phyloP scores from a whole-genome alignment of 2,888 invertebrate species.

The Orchesellides sinensis region DNA sequence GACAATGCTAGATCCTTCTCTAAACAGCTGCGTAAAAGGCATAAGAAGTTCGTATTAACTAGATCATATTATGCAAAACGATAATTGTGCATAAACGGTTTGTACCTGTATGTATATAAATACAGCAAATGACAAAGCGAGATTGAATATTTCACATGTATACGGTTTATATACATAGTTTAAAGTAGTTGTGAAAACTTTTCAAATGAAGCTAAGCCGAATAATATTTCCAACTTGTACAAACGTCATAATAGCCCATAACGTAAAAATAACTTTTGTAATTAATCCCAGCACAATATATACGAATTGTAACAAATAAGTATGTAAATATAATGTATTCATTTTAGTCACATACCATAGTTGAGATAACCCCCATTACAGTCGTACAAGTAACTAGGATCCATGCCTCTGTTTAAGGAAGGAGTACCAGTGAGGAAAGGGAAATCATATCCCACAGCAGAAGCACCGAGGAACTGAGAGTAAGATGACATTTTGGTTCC shows the following conservation, averaged over 20 bases:
- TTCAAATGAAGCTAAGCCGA: too few relatives aligned
- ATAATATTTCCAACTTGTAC: neutral
- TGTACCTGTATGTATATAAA: too few relatives aligned
- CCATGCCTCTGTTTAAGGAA: slow-evolving; percentile 30
- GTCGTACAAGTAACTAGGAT: slow-evolving; percentile 40
- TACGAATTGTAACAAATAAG: too few relatives aligned
- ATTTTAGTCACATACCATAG: slow-evolving; percentile 56
- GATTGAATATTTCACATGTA: too few relatives aligned
- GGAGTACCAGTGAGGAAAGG: slow-evolving; percentile 28
- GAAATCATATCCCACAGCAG: slow-evolving; percentile 68
- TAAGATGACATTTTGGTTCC: slow-evolving; percentile 68
- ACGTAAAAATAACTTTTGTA: neutral
- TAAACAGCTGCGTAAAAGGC: too few relatives aligned
- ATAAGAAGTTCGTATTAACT: too few relatives aligned
- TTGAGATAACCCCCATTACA: slow-evolving; percentile 31
- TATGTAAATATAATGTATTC: too few relatives aligned
- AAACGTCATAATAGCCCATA: neutral
- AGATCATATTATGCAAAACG: too few relatives aligned
- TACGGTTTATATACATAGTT: neutral
- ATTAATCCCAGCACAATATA: too few relatives aligned
- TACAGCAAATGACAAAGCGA: too few relatives aligned
- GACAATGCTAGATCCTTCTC: too few relatives aligned
- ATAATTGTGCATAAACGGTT: too few relatives aligned
- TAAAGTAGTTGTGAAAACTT: neutral
- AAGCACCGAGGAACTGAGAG: slow-evolving; percentile 68